Percentiles rank a stretch among this genome's conserved stretches.
These are phyloP conservation scores for Gymnosoma rotundatum DNA, from an alignment of 2,888 invertebrate genomes.

Conservation along the genomic window DNA sequence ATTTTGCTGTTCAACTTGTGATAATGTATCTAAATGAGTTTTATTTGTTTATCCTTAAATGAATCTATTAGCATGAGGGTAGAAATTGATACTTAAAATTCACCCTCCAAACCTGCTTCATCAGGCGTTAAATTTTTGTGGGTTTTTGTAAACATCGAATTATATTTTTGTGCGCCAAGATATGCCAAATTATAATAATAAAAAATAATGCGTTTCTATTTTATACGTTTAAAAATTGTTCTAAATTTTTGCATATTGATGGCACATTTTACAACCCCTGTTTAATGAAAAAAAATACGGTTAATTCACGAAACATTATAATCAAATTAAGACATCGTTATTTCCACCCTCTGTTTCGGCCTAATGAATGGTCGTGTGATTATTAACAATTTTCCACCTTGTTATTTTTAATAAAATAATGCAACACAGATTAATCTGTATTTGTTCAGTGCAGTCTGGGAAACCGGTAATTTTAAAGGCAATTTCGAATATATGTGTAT, in stretches of 20 bases:
- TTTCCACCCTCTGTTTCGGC: conserved; percentile 55
- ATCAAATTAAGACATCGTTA: conserved; percentile 63
- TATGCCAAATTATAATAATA: conserved; percentile 33
- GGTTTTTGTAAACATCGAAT: conserved; percentile 59
- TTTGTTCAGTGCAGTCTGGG: conserved; percentile 26
- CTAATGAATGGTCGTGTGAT: conserved; percentile 61
- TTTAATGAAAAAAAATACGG: neutral
- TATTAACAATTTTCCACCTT: conserved; percentile 67
- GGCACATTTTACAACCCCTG: conserved; percentile 34
- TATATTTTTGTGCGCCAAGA: conserved; percentile 32
- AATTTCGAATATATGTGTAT: too few relatives aligned
- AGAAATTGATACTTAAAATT: conserved; percentile 61
- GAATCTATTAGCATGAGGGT: conserved; percentile 66
- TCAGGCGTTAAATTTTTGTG: conserved; percentile 70
- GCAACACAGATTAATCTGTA: conserved; percentile 11
- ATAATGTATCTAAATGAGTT: conserved; percentile 70
- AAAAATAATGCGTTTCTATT: conserved; percentile 8
- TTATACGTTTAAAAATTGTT: too few relatives aligned
- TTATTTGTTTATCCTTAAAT: conserved; percentile 70
- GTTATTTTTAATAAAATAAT: conserved; percentile 55
- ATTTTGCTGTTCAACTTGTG: conserved; percentile 64
- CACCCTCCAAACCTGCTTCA: conserved; percentile 46
- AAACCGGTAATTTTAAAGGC: too few relatives aligned
- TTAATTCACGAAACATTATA: conserved; percentile 55
- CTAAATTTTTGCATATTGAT: conserved; percentile 55